Evolutionary conservation across 2,797 vertebrate genomes (phyloP).

Genomic region (Aythya fuligula): DNA sequence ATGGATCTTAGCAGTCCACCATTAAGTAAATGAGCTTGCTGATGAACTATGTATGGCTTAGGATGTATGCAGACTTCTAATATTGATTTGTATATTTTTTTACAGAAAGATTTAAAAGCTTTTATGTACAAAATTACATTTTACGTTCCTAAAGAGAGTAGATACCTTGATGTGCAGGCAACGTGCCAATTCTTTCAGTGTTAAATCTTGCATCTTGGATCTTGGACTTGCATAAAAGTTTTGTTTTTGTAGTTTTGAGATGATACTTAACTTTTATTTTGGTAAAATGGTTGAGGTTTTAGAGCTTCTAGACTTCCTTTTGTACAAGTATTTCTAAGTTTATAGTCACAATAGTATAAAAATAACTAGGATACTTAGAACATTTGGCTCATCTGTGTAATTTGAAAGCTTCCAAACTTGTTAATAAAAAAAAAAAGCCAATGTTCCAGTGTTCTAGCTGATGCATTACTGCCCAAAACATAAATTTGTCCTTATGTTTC

Average conservation of each 20-base stretch:
- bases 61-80: background rate
- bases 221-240: background rate
- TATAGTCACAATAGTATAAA: background rate
- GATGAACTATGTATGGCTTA: background rate
- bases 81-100: background rate
- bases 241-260: background rate
- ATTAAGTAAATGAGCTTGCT: background rate
- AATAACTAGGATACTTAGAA: background rate
- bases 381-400: background rate
- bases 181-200: background rate
- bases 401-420: background rate
- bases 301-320: background rate
- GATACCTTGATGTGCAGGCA: background rate
- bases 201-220: background rate
- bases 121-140: background rate
- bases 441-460: background rate
- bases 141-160: background rate
- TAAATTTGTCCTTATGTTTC: background rate
- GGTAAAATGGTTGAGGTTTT: background rate
- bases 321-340: background rate
- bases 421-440: background rate
- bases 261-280: background rate
- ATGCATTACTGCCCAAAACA: background rate
- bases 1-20: background rate
- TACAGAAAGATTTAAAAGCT: background rate